A percentile compares a stretch with the other conserved stretches of the same genome.
phyloP scores from a whole-genome alignment of 2,113 vertebrate genomes.

The Mobula hypostoma region DNA sequence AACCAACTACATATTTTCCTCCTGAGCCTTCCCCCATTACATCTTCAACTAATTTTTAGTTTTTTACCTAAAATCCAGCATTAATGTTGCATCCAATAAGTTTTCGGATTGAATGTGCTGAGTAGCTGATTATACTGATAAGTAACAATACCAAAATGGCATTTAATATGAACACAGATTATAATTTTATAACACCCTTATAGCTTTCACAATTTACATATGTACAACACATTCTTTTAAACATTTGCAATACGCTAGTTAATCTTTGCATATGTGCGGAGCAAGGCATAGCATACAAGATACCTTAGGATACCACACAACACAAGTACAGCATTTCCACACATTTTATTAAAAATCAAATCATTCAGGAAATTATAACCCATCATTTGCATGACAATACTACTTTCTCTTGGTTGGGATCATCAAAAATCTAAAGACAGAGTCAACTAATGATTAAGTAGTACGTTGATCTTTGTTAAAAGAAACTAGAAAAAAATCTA shows the following conservation, averaged over 20 bases:
- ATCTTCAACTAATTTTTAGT: background rate
- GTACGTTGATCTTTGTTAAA: background rate
- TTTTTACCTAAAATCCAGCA: background rate
- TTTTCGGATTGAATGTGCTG: background rate
- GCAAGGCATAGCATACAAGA: background rate
- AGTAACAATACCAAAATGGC: background rate
- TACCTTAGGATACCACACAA: too few relatives aligned
- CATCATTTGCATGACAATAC: background rate
- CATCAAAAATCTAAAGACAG: background rate
- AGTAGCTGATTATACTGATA: background rate
- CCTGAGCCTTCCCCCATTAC: too few relatives aligned
- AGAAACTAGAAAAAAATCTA: background rate
- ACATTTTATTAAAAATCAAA: background rate
- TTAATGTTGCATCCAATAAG: background rate
- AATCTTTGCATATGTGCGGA: background rate
- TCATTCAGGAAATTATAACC: background rate
- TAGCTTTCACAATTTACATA: background rate
- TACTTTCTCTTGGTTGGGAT: background rate
- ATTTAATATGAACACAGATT: background rate
- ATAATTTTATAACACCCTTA: background rate
- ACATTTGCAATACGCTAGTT: background rate
- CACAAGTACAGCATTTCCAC: background rate
- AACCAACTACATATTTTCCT: too few relatives aligned
- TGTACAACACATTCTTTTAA: background rate
- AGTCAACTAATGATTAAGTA: background rate